These are phyloP conservation scores for Ispidina picta DNA, from an alignment of 2,797 vertebrate species.

Conservation along the genomic window DNA sequence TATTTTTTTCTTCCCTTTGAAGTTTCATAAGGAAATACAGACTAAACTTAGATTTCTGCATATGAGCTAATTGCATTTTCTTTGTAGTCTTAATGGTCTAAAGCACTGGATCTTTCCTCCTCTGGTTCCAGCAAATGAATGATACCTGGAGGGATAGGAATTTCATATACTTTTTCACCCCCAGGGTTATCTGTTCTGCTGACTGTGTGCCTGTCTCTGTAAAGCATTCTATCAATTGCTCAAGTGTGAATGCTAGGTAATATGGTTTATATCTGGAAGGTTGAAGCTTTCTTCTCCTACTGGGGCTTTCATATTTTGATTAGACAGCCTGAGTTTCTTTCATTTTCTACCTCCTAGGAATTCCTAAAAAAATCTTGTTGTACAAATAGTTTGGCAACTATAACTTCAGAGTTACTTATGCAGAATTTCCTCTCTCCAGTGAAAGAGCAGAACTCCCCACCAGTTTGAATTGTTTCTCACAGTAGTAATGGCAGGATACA, in stretches of 20 bases:
- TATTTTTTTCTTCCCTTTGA: not conserved
- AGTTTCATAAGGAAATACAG: not conserved
- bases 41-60: not conserved
- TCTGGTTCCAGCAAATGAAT: slow-evolving; percentile 37
- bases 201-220: slow-evolving; percentile 36
- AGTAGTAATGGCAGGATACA: not conserved
- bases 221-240: slow-evolving; percentile 42
- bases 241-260: slow-evolving; percentile 53
- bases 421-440: not conserved
- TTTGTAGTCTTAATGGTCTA: not conserved
- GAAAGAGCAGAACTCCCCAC: not conserved
- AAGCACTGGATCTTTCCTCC: not conserved
- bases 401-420: not conserved
- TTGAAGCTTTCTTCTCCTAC: slow-evolving; percentile 46
- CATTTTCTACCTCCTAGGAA: not conserved
- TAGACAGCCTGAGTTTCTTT: not conserved
- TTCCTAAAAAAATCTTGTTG: not conserved
- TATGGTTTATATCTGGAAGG: slow-evolving; percentile 59
- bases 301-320: slow-evolving; percentile 56
- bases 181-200: slow-evolving; percentile 36
- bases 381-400: not conserved
- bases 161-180: slow-evolving; percentile 13
- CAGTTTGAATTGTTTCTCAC: not conserved
- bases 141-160: slow-evolving; percentile 25
- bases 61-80: not conserved